Evolutionary conservation across 2,888 invertebrate species (phyloP).

Genomic region (Periphyllus acericola): DNA sequence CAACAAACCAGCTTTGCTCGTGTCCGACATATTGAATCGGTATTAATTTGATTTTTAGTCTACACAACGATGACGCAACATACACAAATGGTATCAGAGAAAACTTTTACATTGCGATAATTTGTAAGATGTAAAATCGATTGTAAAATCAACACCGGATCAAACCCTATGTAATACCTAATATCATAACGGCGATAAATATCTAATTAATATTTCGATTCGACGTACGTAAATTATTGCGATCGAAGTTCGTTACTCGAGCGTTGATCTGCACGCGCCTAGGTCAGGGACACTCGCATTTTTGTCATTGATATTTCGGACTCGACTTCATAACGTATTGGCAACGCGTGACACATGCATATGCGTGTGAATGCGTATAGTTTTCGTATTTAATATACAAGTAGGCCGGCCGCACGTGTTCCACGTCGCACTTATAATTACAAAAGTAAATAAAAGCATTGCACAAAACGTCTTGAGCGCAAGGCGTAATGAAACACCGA

Average conservation of each 20-base stretch:
- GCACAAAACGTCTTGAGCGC: slow-evolving; percentile 17
- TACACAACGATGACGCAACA: not conserved
- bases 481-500: not conserved
- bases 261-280: not conserved
- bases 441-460: not conserved
- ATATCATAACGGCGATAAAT: not conserved
- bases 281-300: slow-evolving; percentile 20
- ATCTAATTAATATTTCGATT: slow-evolving; percentile 9
- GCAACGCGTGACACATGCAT: not conserved
- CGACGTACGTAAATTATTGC: not conserved
- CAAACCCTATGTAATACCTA: not conserved
- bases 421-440: not conserved
- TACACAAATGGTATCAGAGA: not conserved
- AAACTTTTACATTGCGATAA: not conserved
- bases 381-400: not conserved
- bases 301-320: not conserved
- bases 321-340: not conserved
- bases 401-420: not conserved
- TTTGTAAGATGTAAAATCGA: slow-evolving; percentile 3
- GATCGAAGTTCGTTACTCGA: slow-evolving; percentile 18
- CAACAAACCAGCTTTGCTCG: not conserved
- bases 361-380: not conserved
- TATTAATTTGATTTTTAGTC: slow-evolving; percentile 24
- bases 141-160: not conserved
- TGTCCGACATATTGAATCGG: not conserved